Evolutionary conservation across 1,140 invertebrate species (phyloP), one percentile per base, ranked within the genome.

Genomic region (Ips typographus): DNA sequence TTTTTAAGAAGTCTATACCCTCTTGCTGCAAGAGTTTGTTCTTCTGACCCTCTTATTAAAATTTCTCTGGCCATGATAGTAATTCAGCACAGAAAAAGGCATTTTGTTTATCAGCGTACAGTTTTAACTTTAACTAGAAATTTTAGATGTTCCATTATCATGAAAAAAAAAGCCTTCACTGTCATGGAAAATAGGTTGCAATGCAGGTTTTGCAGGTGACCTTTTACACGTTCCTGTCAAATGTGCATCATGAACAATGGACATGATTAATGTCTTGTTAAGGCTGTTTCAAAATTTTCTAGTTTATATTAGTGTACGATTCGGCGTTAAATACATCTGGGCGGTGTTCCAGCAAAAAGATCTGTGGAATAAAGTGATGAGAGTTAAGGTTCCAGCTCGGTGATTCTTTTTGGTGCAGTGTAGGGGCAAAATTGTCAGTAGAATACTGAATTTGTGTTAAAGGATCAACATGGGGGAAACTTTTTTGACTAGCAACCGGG

Each of bases 1-100:
- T 88, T 86, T 72, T 83, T 85, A 36, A 85, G 65, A 39, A 89
- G 80, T 74, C 82, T 84, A 71, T 88, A 88, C 38, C 87, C 87
- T 44, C 85, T 81, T 57, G 81, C 75, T 40, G 77, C 75, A 40
- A 89, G 76, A 39, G 83, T 85, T 53, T 82, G 74, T 75, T 87
- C 84, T 78, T 88, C 85, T 47, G 86, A 88, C 58, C 38, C 40
- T 61, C 68, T 68, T n/a, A 71, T 53, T n/a, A 66, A 42, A 4
- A 69, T 36, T 51, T 59, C 62, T 51, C 66, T 70, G 8, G 72
- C 65, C 65, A 70, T 71, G 38, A 8, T 57, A 4, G 3, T 44
- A 41, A 43, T 57, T 7, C 2, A 47, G 36, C 3, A 42, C 22
- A 22, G 22, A 22, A 22, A 22, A 22, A 22, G 22, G 22, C 22